Evolutionary conservation across 2,113 vertebrate species (phyloP).

Genomic region (Leucopternis melanops): DNA sequence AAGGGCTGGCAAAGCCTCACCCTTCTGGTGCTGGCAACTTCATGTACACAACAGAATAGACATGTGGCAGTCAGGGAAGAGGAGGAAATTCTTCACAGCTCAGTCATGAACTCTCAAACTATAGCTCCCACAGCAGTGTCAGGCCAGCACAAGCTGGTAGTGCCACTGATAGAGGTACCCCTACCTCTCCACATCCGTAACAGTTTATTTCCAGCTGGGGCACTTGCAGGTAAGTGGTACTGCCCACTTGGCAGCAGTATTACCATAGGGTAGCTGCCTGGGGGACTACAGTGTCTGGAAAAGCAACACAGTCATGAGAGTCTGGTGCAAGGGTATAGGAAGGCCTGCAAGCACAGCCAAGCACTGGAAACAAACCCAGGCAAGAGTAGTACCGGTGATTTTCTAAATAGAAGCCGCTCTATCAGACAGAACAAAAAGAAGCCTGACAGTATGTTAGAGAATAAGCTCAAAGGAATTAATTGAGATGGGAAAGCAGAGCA

Average conservation of each 20-base stretch:
- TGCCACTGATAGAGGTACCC: neutral
- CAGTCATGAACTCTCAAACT: neutral
- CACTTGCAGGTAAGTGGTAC: neutral
- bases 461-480: fast-evolving
- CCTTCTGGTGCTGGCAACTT: neutral
- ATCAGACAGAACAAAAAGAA: neutral
- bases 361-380: neutral
- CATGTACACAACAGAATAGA: neutral
- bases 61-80: neutral
- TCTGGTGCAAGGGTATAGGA: neutral
- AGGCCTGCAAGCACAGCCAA: neutral
- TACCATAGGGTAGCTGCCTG: neutral
- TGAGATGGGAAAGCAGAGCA: too few species aligned
- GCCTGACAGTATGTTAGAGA: neutral
- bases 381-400: neutral
- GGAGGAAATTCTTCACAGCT: neutral
- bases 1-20: neutral
- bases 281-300: neutral
- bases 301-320: neutral
- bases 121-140: neutral
- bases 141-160: neutral
- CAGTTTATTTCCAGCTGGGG: neutral
- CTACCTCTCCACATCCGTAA: neutral
- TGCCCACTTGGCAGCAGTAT: neutral
- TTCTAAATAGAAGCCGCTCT: neutral